phyloP scores from a whole-genome alignment of 2,888 invertebrate genomes.

The Xestia xanthographa region DNA sequence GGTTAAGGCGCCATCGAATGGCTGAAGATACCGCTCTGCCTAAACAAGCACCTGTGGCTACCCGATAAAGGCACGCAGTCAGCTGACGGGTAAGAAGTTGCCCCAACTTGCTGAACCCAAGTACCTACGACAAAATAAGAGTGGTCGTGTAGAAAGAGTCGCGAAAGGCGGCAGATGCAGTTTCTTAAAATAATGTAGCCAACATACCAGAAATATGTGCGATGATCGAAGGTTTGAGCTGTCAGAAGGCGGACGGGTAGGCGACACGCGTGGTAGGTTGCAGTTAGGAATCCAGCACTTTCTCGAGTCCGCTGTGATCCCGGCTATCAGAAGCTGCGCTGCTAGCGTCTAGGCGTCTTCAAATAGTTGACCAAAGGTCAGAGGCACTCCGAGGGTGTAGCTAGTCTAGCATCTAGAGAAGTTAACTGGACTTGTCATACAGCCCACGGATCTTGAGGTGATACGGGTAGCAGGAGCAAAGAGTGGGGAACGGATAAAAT shows the following conservation, averaged over 20 bases:
- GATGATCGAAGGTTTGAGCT: slow-evolving; percentile 22
- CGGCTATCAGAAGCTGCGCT: slow-evolving; percentile 2
- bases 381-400: not conserved
- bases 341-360: slow-evolving; percentile 9
- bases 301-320: not conserved
- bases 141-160: slow-evolving; percentile 14
- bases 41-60: not conserved
- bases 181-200: slow-evolving; percentile 1
- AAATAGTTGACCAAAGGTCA: slow-evolving; percentile 20
- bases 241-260: slow-evolving; percentile 10
- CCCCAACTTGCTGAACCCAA: not conserved
- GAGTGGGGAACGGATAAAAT: slow-evolving; percentile 6
- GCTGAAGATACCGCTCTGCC: not conserved
- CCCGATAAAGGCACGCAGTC: not conserved
- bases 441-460: slow-evolving; percentile 8
- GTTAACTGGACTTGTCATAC: slow-evolving; percentile 10
- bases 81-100: not conserved
- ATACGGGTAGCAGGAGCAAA: slow-evolving; percentile 4
- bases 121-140: slow-evolving; percentile 39
- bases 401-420: not conserved
- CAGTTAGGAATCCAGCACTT: not conserved
- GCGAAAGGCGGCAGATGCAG: not conserved
- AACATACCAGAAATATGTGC: slow-evolving; percentile 29
- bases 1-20: not conserved
- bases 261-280: not conserved